phyloP scores from a whole-genome alignment of 53 echinoderm and acorn worm genomes.

The Arbacia lixula region DNA sequence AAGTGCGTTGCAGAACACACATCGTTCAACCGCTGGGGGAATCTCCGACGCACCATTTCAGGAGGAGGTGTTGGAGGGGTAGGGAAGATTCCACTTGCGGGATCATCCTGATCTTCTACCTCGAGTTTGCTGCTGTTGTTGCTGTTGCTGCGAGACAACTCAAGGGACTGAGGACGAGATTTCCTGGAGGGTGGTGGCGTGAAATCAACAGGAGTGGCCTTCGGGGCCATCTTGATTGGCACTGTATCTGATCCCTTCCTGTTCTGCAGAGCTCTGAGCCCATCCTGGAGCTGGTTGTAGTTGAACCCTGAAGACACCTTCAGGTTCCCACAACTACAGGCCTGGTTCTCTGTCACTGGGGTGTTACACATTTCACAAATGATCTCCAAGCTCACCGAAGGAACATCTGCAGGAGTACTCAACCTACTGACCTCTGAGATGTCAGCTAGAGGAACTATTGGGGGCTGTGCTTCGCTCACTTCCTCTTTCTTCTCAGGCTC shows the following conservation, averaged over 20 bases:
- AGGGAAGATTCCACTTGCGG: conserved; percentile 31
- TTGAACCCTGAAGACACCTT: conserved; percentile 75
- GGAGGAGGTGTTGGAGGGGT: conserved; percentile 56
- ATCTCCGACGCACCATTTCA: conserved; percentile 39
- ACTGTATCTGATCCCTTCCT: conserved; percentile 50
- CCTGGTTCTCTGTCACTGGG: conserved; percentile 69
- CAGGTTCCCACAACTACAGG: conserved; percentile 85
- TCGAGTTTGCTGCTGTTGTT: conserved; percentile 10
- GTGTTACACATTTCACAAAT: conserved; percentile 94
- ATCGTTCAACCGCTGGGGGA: conserved; percentile 82
- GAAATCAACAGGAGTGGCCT: conserved; percentile 43
- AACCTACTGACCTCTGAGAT: conserved; percentile 86
- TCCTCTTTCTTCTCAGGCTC: conserved; percentile 35
- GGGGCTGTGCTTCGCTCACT: not conserved
- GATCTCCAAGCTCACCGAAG: conserved; percentile 86
- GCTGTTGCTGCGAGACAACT: conserved; percentile 31
- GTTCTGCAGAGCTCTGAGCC: conserved; percentile 26
- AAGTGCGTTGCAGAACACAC: conserved; percentile 90
- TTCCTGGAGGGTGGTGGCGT: conserved; percentile 22
- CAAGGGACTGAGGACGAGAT: conserved; percentile 46
- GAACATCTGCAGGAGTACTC: conserved; percentile 86
- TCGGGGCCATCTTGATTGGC: conserved; percentile 26
- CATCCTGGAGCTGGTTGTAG: conserved; percentile 47
- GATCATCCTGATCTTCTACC: conserved; percentile 28
- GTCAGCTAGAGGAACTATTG: conserved; percentile 75